Evolutionary conservation across 92 coral and sea anemone species (phyloP).

Genomic region (Epizoanthus stellaris): DNA sequence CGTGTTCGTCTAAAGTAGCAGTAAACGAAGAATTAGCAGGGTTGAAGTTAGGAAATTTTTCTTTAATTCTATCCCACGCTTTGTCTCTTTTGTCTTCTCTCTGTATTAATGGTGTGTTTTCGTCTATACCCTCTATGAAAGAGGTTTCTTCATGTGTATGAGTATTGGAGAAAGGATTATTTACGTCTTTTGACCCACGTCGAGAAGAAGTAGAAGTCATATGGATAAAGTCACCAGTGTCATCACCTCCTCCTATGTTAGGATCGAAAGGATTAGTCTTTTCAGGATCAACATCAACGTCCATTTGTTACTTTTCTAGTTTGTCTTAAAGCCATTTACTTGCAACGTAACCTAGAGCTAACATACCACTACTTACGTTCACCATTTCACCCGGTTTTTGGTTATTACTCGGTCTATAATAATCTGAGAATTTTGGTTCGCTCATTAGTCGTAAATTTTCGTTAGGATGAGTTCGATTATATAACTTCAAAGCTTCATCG

Average conservation of each 20-base stretch:
- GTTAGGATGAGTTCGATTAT: no score
- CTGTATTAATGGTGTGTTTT: conserved; percentile 7
- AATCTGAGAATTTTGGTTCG: no score
- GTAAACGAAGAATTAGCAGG: conserved; percentile 50
- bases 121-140: conserved; percentile 35
- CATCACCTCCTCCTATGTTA: neutral
- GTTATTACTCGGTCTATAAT: neutral
- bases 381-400: conserved; percentile 52
- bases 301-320: neutral
- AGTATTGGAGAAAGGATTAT: neutral
- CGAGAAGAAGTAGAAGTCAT: conserved; percentile 20
- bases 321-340: no score
- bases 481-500: no score
- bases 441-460: no score
- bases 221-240: conserved; percentile 27
- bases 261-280: conserved; percentile 30
- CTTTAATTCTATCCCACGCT: conserved; percentile 37
- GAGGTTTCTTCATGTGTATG: conserved; percentile 40
- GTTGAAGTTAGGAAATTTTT: conserved; percentile 35
- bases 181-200: conserved; percentile 13
- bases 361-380: conserved; percentile 37
- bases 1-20: conserved; percentile 32
- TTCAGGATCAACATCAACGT: neutral
- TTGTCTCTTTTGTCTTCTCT: conserved; percentile 18
- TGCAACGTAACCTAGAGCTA: no score